Percentiles rank a stretch among this genome's conserved stretches.
Evolutionary conservation across 1,140 invertebrate species (phyloP).

Genomic region (Euura lappo): DNA sequence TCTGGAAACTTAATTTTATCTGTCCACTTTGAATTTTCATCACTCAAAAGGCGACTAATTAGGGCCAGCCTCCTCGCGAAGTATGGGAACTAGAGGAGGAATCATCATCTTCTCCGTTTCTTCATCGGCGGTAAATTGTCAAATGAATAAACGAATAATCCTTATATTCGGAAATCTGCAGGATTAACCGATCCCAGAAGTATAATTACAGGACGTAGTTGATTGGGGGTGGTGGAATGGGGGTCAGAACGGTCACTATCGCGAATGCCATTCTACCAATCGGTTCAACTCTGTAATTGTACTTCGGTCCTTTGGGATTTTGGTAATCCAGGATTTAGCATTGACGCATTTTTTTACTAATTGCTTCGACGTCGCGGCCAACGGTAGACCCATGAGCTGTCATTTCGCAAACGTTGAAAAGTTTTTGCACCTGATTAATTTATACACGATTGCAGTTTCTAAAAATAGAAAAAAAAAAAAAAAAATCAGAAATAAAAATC

Average conservation of each 20-base stretch:
- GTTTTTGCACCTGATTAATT: not conserved
- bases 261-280: not conserved
- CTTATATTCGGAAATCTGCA: not conserved
- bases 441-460: too few species aligned
- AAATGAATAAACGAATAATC: too few species aligned
- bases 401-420: not conserved
- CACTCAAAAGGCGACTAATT: too few species aligned
- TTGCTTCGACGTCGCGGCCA: not conserved
- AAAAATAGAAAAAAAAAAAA: too few species aligned
- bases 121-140: too few species aligned
- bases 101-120: too few species aligned
- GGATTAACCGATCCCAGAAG: constrained; percentile 1
- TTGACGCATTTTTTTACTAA: constrained; percentile 1
- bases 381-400: not conserved
- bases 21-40: too few species aligned
- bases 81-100: too few species aligned
- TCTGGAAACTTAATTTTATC: too few species aligned
- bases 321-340: constrained; percentile 2
- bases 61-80: too few species aligned
- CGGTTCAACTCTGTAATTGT: not conserved
- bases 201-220: not conserved
- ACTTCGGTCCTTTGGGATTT: not conserved
- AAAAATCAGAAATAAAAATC: too few species aligned
- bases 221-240: not conserved
- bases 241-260: not conserved